phyloP scores from a whole-genome alignment of 2,888 invertebrate species.

The Pantelozetes paolii region DNA sequence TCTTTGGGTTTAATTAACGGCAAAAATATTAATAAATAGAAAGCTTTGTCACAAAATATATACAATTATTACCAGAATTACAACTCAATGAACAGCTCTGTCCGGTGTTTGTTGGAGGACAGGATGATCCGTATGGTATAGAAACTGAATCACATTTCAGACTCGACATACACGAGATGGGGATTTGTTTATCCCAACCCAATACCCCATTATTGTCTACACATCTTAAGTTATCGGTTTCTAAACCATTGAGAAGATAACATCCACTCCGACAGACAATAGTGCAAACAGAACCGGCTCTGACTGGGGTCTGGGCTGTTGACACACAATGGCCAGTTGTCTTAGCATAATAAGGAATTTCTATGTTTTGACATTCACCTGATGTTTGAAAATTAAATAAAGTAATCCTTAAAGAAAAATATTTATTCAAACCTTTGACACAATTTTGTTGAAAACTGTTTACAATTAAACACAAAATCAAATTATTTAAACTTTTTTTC shows the following conservation, averaged over 20 bases:
- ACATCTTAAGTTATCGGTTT: background rate
- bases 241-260: background rate
- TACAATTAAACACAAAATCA: too few relatives aligned
- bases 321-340: background rate
- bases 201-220: background rate
- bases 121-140: background rate
- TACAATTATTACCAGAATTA: background rate
- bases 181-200: background rate
- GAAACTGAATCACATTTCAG: background rate
- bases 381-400: too few relatives aligned
- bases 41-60: background rate
- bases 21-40: too few relatives aligned
- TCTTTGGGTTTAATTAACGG: background rate
- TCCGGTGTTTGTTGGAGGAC: background rate
- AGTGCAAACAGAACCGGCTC: background rate
- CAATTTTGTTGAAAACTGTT: too few relatives aligned
- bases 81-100: background rate
- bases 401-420: too few relatives aligned
- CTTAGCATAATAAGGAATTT: background rate
- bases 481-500: too few relatives aligned
- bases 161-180: background rate
- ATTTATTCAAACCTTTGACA: too few relatives aligned
- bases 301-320: background rate
- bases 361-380: background rate
- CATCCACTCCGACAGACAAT: background rate